phyloP scores from a whole-genome alignment of 1,140 invertebrate genomes.

The Drosophila suzukii region DNA sequence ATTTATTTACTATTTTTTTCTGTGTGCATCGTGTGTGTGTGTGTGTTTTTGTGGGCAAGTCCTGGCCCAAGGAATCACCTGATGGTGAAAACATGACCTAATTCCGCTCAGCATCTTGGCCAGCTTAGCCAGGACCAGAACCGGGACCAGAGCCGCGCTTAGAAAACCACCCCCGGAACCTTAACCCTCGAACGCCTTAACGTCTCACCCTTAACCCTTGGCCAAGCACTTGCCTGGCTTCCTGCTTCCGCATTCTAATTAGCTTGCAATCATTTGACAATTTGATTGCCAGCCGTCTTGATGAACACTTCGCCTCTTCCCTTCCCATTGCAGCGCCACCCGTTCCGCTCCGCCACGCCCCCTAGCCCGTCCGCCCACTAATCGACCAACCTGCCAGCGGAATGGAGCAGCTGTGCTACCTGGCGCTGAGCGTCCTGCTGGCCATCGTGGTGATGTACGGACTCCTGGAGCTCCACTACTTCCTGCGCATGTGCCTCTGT shows the following conservation, averaged over 20 bases:
- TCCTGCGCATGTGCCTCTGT: slow-evolving; percentile 87
- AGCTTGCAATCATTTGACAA: slow-evolving; percentile 27
- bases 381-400: background rate
- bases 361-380: background rate
- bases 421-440: slow-evolving; percentile 65
- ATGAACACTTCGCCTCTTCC: background rate
- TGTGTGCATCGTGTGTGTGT: slow-evolving; percentile 13
- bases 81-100: slow-evolving; percentile 62
- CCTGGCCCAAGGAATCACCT: slow-evolving; percentile 24
- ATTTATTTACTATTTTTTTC: background rate
- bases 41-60: background rate
- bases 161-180: slow-evolving; percentile 11
- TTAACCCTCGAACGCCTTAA: slow-evolving; percentile 5
- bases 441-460: slow-evolving; percentile 86
- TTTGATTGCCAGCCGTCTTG: slow-evolving; percentile 23
- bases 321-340: slow-evolving; percentile 10
- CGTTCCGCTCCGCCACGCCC: background rate
- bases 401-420: slow-evolving; percentile 71
- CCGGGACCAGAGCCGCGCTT: slow-evolving; percentile 14
- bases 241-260: slow-evolving; percentile 38
- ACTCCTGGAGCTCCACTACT: slow-evolving; percentile 89
- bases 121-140: slow-evolving; percentile 44
- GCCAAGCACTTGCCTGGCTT: slow-evolving; percentile 57
- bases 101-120: slow-evolving; percentile 43
- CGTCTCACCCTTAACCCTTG: slow-evolving; percentile 18